Evolutionary conservation across 2,113 vertebrate genomes (phyloP), one percentile per base, ranked within the genome.

Genomic region (Oncorhynchus keta): DNA sequence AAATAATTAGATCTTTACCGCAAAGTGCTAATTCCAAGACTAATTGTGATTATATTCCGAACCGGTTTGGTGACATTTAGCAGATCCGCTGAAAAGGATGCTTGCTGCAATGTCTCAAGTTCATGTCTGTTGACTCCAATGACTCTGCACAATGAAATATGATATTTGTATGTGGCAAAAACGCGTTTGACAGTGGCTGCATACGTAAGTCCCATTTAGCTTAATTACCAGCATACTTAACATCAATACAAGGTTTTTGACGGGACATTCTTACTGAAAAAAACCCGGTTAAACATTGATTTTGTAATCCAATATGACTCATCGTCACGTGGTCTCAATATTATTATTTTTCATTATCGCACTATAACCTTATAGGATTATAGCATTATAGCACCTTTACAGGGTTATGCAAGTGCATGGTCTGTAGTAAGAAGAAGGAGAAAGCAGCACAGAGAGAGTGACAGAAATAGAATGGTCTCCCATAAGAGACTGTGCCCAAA

Each of bases 51-150:
- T 90, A 89, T 78, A 80, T 83, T 93, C 92, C 90, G 88, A 94
- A 92, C 81, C 89, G 90, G 90, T 93, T 94, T 92, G 92, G 91
- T 94, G 93, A 93, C 93, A 93, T 94, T 94, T 94, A 94, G 88
- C 89, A 92, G 92, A 93, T 93, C 88, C 88, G 90, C 76, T 89
- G 84, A 87, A 89, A 87, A 80, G 88, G 81, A 87, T 86, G 85
- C 81, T 84, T 85, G 81, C 88, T 85, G 81, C 88, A 81, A 82
- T 90, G 89, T 91, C 89, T 89, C 84, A 89, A 90, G 88, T 89
- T 87, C 86, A 78, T 80, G 72, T 84, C 77, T 92, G 82, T 92
- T 92, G 90, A 94, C 89, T 92, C 89, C 88, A 91, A 28, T 28
- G 28, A 28, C 28, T 85, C 80, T 32, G 77, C 87, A 90, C 86